Percentiles rank a stretch among this genome's conserved stretches.
Conservation (phyloP, 2,888 invertebrate genomes). For the Dryocosmus kuriphilus region DNA sequence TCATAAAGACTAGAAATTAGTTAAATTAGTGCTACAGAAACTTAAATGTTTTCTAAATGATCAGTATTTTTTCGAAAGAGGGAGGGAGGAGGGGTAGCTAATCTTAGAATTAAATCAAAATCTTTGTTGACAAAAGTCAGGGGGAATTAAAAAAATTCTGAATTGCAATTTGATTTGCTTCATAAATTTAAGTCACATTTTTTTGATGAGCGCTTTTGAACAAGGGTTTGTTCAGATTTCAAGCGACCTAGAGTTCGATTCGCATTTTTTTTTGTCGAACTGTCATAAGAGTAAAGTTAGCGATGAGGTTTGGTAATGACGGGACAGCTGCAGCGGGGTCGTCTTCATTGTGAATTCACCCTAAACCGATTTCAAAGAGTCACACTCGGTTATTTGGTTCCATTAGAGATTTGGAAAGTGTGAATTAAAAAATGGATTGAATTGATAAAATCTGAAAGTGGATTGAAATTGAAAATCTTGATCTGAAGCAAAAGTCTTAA, state of each 20-base stretch:
- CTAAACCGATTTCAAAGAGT: constrained; percentile 71
- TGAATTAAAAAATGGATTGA: constrained; percentile 17
- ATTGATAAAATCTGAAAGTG: constrained; percentile 18
- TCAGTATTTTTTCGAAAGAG: neutral
- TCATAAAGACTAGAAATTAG: too few relatives aligned
- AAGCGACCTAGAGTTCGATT: neutral
- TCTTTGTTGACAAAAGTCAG: neutral
- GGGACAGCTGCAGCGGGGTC: constrained; percentile 45
- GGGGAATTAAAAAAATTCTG: neutral
- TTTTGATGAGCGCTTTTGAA: neutral
- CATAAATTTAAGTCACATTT: neutral
- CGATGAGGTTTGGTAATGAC: constrained; percentile 39
- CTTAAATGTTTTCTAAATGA: too few relatives aligned
- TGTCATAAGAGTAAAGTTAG: constrained; percentile 32
- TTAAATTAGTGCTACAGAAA: too few relatives aligned
- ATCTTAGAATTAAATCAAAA: neutral
- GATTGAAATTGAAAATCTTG: neutral
- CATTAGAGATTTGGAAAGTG: constrained; percentile 7
- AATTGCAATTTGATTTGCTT: neutral
- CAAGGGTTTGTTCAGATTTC: neutral
- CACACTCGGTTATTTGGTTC: constrained; percentile 58
- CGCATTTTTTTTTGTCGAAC: constrained; percentile 27
- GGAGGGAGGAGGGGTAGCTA: neutral
- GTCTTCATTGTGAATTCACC: constrained; percentile 70
- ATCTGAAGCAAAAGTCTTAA: neutral